These are phyloP conservation scores for Brachypodius melanocephalos DNA, from an alignment of 2,113 vertebrate species.

Conservation along the genomic window DNA sequence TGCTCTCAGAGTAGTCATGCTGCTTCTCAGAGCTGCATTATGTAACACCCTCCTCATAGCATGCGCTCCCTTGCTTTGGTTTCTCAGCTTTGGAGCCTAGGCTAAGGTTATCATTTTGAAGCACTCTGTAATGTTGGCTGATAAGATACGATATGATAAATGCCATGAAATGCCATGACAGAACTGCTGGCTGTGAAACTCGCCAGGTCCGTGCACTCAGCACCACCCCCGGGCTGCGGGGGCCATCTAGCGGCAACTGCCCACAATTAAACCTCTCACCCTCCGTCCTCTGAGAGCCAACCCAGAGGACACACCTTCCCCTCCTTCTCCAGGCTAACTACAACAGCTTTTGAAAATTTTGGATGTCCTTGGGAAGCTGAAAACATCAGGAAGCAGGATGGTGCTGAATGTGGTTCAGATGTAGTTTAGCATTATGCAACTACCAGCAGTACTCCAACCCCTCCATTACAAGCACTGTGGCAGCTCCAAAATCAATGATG, in stretches of 20 bases:
- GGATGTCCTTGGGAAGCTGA: not conserved
- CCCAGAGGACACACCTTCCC: accelerated
- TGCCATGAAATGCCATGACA: accelerated
- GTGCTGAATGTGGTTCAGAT: not conserved
- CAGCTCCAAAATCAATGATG: not conserved
- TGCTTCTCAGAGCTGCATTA: not conserved
- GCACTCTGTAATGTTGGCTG: not conserved
- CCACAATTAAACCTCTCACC: not conserved
- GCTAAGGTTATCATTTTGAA: not conserved
- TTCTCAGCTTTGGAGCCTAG: not conserved
- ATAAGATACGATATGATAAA: accelerated
- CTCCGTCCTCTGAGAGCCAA: not conserved
- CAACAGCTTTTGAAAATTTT: not conserved
- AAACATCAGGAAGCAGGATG: not conserved
- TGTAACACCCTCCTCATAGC: not conserved
- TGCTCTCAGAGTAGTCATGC: not conserved
- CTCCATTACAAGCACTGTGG: not conserved
- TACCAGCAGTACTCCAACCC: not conserved
- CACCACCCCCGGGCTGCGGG: not conserved
- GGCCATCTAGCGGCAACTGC: accelerated
- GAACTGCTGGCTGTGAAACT: accelerated
- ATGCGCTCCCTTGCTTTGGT: not conserved
- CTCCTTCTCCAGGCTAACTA: not conserved
- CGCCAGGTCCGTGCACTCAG: accelerated
- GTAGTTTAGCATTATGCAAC: not conserved